phyloP scores from a whole-genome alignment of 2,113 vertebrate species.

The Peromyscus polionotus region DNA sequence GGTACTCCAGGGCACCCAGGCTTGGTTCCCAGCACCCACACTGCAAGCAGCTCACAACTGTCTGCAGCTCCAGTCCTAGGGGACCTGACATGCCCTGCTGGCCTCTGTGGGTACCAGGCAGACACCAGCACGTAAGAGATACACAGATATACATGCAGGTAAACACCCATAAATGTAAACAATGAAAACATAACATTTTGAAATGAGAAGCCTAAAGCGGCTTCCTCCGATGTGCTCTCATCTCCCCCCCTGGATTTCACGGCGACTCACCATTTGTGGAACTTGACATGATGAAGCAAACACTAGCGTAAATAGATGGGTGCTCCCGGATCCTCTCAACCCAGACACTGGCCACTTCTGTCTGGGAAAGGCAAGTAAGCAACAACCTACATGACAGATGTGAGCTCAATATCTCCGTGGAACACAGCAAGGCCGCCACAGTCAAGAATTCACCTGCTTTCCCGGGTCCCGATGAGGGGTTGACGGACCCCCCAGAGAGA shows the following conservation, averaged over 20 bases:
- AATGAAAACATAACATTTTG: background rate
- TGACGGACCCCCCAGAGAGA: background rate
- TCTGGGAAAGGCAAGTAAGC: slow-evolving; percentile 95
- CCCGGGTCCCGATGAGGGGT: background rate
- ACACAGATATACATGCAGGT: background rate
- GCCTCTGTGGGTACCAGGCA: background rate
- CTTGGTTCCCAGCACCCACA: background rate
- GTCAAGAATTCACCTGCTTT: background rate
- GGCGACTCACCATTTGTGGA: slow-evolving; percentile 94
- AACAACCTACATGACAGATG: slow-evolving; percentile 90
- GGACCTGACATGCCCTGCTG: background rate
- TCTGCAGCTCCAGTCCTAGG: background rate
- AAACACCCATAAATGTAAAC: background rate
- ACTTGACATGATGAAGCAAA: slow-evolving; percentile 98
- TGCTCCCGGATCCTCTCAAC: slow-evolving; percentile 92
- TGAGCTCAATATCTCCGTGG: slow-evolving; percentile 17
- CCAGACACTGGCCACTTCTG: slow-evolving; percentile 93
- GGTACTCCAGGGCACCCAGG: background rate
- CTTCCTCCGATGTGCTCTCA: slow-evolving; percentile 1
- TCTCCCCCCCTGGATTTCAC: background rate
- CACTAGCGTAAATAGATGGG: slow-evolving; percentile 88
- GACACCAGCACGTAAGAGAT: background rate
- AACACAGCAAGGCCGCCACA: slow-evolving; percentile 3
- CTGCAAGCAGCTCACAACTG: background rate
- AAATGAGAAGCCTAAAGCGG: background rate